These are phyloP conservation scores for Acrocephalus kingi DNA, from an alignment of 2,113 vertebrate species.

Conservation along the genomic window DNA sequence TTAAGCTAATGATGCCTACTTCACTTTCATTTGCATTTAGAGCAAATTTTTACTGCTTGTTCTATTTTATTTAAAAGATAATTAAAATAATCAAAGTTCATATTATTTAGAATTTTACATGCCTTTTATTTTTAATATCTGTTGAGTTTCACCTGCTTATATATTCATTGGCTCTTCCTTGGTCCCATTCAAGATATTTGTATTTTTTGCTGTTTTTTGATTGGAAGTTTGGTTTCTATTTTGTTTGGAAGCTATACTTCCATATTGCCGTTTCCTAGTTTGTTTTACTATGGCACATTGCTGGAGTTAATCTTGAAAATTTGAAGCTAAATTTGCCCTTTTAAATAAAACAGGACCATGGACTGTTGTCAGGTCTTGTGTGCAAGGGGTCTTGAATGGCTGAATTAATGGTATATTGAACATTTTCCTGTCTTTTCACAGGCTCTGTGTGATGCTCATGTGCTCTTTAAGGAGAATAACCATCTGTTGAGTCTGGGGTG, in stretches of 20 bases:
- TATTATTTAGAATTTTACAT: background rate
- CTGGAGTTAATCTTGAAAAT: background rate
- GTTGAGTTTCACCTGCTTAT: background rate
- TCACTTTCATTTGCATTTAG: background rate
- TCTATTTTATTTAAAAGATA: background rate
- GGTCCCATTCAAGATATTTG: background rate
- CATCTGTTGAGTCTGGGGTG: background rate
- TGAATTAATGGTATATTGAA: background rate
- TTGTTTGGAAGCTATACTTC: background rate
- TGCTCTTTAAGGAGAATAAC: background rate
- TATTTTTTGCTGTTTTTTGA: background rate
- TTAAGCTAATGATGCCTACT: background rate
- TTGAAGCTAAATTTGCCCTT: background rate
- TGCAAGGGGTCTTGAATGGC: background rate
- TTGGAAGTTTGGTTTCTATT: background rate
- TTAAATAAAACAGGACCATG: background rate
- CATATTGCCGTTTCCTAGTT: background rate
- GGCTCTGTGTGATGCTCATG: fast-evolving
- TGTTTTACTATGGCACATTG: background rate
- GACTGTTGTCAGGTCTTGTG: background rate
- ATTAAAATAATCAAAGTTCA: background rate
- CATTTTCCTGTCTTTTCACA: background rate
- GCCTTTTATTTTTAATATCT: background rate
- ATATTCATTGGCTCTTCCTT: background rate
- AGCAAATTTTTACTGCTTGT: background rate